These are phyloP conservation scores for Vesta saturnalis DNA, from an alignment of 2,888 invertebrate genomes.

Conservation along the genomic window DNA sequence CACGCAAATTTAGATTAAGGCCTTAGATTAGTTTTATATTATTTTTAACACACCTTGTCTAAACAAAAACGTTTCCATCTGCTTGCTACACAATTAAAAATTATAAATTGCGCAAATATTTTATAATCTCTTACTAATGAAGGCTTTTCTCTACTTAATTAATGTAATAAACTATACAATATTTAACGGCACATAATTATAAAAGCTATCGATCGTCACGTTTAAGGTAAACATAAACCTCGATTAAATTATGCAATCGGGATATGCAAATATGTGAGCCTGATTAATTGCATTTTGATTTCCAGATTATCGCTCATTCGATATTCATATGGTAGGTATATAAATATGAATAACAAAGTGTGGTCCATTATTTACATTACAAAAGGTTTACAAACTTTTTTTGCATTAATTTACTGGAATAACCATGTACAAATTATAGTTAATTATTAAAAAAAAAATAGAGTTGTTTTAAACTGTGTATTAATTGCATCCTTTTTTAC, in stretches of 20 bases:
- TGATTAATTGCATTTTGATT: conserved; percentile 62
- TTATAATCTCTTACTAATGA: no score
- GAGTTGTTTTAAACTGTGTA: no score
- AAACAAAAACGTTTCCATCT: conserved; percentile 48
- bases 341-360: conserved; percentile 10
- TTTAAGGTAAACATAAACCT: conserved; percentile 52
- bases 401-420: no score
- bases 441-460: no score
- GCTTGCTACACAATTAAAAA: conserved; percentile 58
- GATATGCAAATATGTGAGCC: conserved; percentile 56
- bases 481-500: no score
- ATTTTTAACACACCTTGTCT: conserved; percentile 30
- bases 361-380: conserved; percentile 24
- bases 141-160: no score
- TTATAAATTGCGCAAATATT: no score
- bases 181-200: no score
- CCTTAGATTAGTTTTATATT: conserved; percentile 26
- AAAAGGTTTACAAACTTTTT: no score
- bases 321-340: conserved; percentile 29
- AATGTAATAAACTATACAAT: no score
- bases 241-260: conserved; percentile 58
- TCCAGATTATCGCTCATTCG: conserved; percentile 57
- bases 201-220: conserved; percentile 52
- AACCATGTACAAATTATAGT: no score
- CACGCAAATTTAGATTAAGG: conserved; percentile 39